Evolutionary conservation across 2,888 invertebrate genomes (phyloP), one percentile per base, ranked within the genome.

Genomic region (Salpingus planirostris): DNA sequence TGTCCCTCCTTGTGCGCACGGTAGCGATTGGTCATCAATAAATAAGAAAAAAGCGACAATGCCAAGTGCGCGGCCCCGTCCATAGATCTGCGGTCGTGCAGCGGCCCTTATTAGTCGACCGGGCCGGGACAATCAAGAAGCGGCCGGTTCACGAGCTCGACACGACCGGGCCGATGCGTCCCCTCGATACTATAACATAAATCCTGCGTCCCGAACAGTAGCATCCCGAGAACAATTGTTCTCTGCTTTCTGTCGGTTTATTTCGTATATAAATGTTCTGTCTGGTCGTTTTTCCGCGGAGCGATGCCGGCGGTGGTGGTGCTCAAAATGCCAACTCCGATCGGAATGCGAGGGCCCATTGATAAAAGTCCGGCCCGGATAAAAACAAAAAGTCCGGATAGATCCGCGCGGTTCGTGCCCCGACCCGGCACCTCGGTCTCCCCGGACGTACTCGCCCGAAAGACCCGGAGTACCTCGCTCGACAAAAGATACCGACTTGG

Each of bases 141-240:
- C 36, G 21, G 33, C 18, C 29, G 39, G 46, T n/a, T 51, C 37
- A 37, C 38, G 40, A 30, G 32, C 42, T 51, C 33, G 33, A 40
- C 39, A 41, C 36, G 39, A 40, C 35, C 44, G 57, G 49, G 31
- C 54, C 35, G 41, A 39, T 54, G 50, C 29, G 33, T 35, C 41
- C 44, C 52, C 49, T 52, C 56, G 52, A 57, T 55, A 48, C 55
- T 50, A 50, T 56, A 54, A 56, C 58, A 61, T 62, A 62, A 62
- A 62, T 62, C 57, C 54, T 38, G 25, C 55, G 51, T 44, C 48
- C 50, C 50, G 59, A 61, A 62, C 62, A 56, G 62, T 62, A 62
- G 62, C 61, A 60, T 60, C 61, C 48, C 49, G 56, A 59, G 58
- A 61, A 62, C 62, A 62, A 62, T 62, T 62, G 62, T 62, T 60